A percentile compares a stretch with the other conserved stretches of the same genome.
Conservation (phyloP, 2,888 invertebrate species). For the Phlogophora meticulosa region DNA sequence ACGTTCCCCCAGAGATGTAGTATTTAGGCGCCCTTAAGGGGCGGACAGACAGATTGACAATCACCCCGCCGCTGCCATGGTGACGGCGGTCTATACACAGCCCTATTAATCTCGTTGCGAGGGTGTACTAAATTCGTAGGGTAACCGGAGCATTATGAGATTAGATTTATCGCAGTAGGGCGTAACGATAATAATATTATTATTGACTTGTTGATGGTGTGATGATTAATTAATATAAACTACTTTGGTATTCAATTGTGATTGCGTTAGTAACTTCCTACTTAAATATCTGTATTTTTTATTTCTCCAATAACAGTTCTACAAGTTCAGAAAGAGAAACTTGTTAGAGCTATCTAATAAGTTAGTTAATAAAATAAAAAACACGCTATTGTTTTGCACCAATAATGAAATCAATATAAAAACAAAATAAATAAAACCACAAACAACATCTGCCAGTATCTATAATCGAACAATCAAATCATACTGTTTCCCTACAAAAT, state of each 20-base stretch:
- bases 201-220: conserved; percentile 41
- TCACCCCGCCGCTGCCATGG: conserved; percentile 84
- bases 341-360: too few relatives aligned
- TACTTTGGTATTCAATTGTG: background rate
- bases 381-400: background rate
- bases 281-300: too few relatives aligned
- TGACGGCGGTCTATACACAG: conserved; percentile 86
- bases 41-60: conserved; percentile 79
- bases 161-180: conserved; percentile 59
- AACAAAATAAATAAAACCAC: conserved; percentile 5
- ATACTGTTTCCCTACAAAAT: conserved; percentile 31
- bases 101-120: conserved; percentile 88
- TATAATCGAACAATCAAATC: conserved; percentile 35
- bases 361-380: too few relatives aligned
- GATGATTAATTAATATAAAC: conserved; percentile 20
- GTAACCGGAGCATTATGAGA: conserved; percentile 70
- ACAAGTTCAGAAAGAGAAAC: too few relatives aligned
- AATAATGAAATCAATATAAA: background rate
- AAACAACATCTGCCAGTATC: conserved; percentile 18
- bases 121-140: conserved; percentile 83
- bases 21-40: conserved; percentile 80
- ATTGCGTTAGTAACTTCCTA: too few relatives aligned
- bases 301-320: too few relatives aligned
- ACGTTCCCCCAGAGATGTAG: conserved; percentile 88
- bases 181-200: conserved; percentile 40